These are phyloP conservation scores for Amazona guildingii DNA, from an alignment of 2,113 vertebrate genomes.

Conservation along the genomic window DNA sequence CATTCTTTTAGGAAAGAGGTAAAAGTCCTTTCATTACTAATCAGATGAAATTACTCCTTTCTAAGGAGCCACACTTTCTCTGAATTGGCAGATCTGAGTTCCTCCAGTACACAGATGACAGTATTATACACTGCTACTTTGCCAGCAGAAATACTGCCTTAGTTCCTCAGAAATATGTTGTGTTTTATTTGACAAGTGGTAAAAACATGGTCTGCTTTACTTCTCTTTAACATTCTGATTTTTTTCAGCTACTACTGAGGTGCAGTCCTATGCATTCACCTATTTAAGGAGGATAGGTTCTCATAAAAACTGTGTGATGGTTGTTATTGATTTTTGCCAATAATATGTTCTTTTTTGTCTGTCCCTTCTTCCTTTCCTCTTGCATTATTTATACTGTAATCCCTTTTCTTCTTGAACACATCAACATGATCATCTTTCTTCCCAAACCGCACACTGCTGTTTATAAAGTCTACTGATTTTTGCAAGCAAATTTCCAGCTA, in stretches of 20 bases:
- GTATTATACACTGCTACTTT: background rate
- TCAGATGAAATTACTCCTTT: background rate
- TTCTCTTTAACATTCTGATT: background rate
- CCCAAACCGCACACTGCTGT: background rate
- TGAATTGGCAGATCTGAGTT: background rate
- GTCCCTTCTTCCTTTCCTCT: background rate
- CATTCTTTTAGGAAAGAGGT: background rate
- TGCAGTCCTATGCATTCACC: background rate
- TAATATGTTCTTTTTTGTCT: constrained; percentile 3
- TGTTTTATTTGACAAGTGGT: constrained; percentile 8
- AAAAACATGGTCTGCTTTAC: constrained; percentile 32
- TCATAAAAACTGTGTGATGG: background rate
- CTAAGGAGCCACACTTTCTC: background rate
- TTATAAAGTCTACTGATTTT: constrained; percentile 34
- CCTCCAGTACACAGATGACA: background rate
- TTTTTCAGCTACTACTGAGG: background rate
- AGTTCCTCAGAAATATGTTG: background rate
- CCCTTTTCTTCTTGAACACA: constrained; percentile 22
- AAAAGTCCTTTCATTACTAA: background rate
- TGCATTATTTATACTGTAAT: constrained; percentile 14
- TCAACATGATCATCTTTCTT: constrained; percentile 7
- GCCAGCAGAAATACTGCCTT: constrained; percentile 13
- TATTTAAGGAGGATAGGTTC: background rate
- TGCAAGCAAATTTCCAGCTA: background rate
- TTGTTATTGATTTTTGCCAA: background rate